Evolutionary conservation across 2,113 vertebrate species (phyloP), one percentile per base, ranked within the genome.

Genomic region (Hippocampus barbouri): DNA sequence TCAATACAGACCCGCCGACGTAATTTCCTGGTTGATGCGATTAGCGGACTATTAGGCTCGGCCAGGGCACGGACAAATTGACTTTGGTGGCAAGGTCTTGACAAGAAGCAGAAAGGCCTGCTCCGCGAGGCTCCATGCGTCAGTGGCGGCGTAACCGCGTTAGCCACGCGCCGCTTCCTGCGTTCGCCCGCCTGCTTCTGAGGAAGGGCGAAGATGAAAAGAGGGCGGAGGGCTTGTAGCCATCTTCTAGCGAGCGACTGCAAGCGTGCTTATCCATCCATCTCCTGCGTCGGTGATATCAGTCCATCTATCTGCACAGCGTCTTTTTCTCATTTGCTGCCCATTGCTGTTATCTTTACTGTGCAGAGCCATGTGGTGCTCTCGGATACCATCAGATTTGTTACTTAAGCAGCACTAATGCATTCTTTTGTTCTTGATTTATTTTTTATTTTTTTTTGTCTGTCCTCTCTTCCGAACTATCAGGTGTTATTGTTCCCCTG

Each of bases 41-140:
- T 93, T 93, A 92, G 78, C 83, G 82, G 85, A 92, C 89, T 91
- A 90, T 89, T 89, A 91, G 87, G 88, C 92, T 91, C 84, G 90
- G 90, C 88, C 89, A 87, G 84, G 91, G 89, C 87, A 87, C 61
- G 80, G 86, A 83, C 87, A 92, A 93, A 92, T 93, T 92, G 92
- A 92, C 91, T 92, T 92, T 92, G 90, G 90, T 92, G 91, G 90
- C 90, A 92, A 90, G 91, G 91, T 91, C 89, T 87, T 91, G 92
- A 93, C 91, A 90, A 92, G 89, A 92, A 92, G 76, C 91, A 93
- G 93, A 92, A 61, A 34, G 27, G 27, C 27, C 59, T 61, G 59
- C 59, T 61, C 8, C 86, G 78, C 80, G 77, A 89, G 80, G 89
- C 90, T 88, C 89, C 84, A 89, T 91, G 91, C 90, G 91, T 92